These are phyloP conservation scores for Drosophila novamexicana DNA, from an alignment of 1,140 invertebrate genomes.

Conservation along the genomic window DNA sequence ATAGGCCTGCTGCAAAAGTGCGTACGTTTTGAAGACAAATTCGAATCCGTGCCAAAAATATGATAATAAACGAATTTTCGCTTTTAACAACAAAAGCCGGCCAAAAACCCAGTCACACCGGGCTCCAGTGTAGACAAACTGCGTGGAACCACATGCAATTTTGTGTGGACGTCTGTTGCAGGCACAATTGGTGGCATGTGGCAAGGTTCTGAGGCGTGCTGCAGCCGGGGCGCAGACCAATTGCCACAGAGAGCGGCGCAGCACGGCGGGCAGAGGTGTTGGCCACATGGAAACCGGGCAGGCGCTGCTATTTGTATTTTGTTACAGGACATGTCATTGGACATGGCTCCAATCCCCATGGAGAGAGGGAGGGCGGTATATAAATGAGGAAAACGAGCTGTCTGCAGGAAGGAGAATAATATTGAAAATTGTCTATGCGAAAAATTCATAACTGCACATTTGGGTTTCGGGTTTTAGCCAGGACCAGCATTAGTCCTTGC, in stretches of 20 bases:
- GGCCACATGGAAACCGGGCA: conserved; percentile 42
- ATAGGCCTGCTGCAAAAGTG: conserved; percentile 6
- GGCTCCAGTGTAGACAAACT: conserved; percentile 35
- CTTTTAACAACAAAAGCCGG: conserved; percentile 51
- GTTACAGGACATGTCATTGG: conserved; percentile 66
- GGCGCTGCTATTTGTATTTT: conserved; percentile 68
- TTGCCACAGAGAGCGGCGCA: conserved; percentile 2
- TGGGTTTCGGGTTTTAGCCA: conserved; percentile 13
- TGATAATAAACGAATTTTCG: conserved; percentile 71
- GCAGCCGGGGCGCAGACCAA: not conserved
- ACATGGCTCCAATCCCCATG: conserved; percentile 42
- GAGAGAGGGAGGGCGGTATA: not conserved
- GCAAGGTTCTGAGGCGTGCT: not conserved
- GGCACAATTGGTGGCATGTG: conserved; percentile 16
- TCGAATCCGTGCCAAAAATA: conserved; percentile 62
- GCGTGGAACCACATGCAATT: conserved; percentile 70
- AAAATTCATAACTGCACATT: conserved; percentile 61
- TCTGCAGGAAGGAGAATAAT: conserved; percentile 41
- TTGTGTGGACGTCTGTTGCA: conserved; percentile 33
- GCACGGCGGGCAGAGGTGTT: conserved; percentile 45
- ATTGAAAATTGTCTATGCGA: conserved; percentile 63
- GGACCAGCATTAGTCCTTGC: conserved; percentile 6
- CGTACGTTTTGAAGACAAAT: conserved; percentile 57
- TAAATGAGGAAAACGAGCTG: not conserved
- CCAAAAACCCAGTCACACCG: conserved; percentile 24